Base-by-base conservation (phyloP, 2,888 invertebrate species). In the Amphipyra berbera region DNA sequence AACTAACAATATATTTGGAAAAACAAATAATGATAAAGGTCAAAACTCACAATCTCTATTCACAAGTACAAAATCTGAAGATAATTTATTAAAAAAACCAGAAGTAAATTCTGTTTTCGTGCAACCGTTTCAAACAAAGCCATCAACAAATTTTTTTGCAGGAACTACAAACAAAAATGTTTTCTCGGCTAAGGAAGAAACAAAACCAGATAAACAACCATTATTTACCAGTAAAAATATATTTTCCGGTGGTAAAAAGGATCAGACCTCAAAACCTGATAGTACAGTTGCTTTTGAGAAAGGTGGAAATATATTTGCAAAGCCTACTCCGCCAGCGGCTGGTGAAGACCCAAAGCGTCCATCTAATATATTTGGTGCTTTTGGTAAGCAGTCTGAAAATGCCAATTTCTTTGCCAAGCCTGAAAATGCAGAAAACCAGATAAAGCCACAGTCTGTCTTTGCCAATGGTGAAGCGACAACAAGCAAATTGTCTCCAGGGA, bases 401-500 rank as follows among this genome's bases (percentile, higher is more conserved):
- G 81, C 59, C 38, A 86, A 80, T 58, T 45, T 84, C 46, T 87
- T 88, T 78, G 55, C 73, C 27, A 70, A 64, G 42, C 33, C 72
- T 45, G 53, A 14, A 15, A 70, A 49, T 49, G 27, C 14, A 21
- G 71, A 60, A 45, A 55, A 64, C 35, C 72, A 74, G 53, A 46
- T 66, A 37, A 84, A 79, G 47, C 15, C 73, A 7, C 61, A 64
- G 54, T 72, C 82, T 27, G 57, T 85, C 50, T 87, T 86, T 68
- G 35, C 82, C 2, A 91, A 92, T 66, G 88, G 89, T 45, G 85
- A 82, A 47, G 76, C 83, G 30, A 44, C 79, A 44, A 62, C 80
- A 38, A 75, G 61, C 45, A 83, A 82, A 38, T 59, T 89, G 46
- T 91, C 93, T 8, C 92, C 94, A 8, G 87, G 90, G 9, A 91